Percentiles rank a stretch among this genome's conserved stretches.
Evolutionary conservation across 2,888 invertebrate species (phyloP).

Genomic region (Ceraclea dissimilis): DNA sequence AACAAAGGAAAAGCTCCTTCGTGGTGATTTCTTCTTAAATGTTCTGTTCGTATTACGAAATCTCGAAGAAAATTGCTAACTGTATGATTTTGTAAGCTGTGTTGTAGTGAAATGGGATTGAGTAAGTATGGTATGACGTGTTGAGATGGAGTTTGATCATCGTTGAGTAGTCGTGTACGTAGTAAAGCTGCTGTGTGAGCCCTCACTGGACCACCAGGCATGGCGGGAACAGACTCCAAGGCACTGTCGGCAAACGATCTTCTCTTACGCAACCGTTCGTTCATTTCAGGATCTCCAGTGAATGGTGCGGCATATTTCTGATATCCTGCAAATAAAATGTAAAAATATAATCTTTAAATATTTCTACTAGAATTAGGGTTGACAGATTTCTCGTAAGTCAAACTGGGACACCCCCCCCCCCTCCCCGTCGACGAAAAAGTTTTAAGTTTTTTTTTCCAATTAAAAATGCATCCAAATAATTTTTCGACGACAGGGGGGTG

Average conservation of each 20-base stretch:
- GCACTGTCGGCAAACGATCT: conserved; percentile 43
- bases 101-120: conserved; percentile 1
- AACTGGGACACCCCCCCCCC: too few relatives aligned
- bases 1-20: conserved; percentile 3
- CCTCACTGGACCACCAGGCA: conserved; percentile 24
- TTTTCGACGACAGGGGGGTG: too few relatives aligned
- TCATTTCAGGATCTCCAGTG: conserved; percentile 41
- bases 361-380: too few relatives aligned
- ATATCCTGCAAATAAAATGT: conserved; percentile 17
- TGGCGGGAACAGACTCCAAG: conserved; percentile 34
- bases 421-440: too few relatives aligned
- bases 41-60: conserved; percentile 21
- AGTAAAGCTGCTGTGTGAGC: conserved; percentile 23
- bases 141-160: conserved; percentile 11
- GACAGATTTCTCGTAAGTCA: too few relatives aligned
- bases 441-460: too few relatives aligned
- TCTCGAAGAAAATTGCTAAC: conserved; percentile 22
- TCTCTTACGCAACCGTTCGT: conserved; percentile 50
- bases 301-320: conserved; percentile 21
- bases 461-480: too few relatives aligned
- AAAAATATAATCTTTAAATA: too few relatives aligned
- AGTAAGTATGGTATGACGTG: not conserved
- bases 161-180: conserved; percentile 19
- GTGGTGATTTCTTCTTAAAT: conserved; percentile 7
- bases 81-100: conserved; percentile 20